A percentile compares a stretch with the other conserved stretches of the same genome.
phyloP scores from a whole-genome alignment of 2,888 invertebrate species.

The Troides oblongomaculatus region DNA sequence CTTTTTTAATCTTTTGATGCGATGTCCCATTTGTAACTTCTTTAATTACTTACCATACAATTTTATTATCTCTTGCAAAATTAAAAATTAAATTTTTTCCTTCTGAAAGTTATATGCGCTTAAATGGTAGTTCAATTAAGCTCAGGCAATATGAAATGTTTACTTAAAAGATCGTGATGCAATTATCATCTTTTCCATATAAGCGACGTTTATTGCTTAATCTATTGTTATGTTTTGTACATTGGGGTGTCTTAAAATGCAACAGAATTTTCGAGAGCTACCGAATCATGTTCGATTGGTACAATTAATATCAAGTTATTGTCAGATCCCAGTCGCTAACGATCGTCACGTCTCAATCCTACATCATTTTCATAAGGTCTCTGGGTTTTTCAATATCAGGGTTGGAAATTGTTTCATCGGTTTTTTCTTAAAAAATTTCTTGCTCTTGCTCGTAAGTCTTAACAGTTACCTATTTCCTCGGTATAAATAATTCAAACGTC shows the following conservation, averaged over 20 bases:
- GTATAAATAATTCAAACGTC: constrained; percentile 3
- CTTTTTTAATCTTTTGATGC: constrained; percentile 49
- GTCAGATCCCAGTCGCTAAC: too few species aligned
- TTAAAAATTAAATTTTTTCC: constrained; percentile 38
- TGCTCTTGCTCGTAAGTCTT: too few species aligned
- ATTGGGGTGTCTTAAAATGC: not conserved
- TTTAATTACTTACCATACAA: constrained; percentile 44
- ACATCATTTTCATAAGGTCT: too few species aligned
- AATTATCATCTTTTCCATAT: not conserved
- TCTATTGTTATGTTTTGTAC: not conserved
- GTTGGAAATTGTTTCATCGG: too few species aligned
- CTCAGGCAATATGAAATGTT: constrained; percentile 8
- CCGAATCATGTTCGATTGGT: too few species aligned
- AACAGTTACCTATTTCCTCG: not conserved
- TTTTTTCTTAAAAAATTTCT: too few species aligned
- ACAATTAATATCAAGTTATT: too few species aligned
- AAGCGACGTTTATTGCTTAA: not conserved
- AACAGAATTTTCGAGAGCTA: not conserved
- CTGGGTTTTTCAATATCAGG: too few species aligned
- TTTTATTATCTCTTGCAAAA: constrained; percentile 44
- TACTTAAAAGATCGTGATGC: constrained; percentile 12
- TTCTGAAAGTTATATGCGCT: constrained; percentile 36
- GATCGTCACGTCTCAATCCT: too few species aligned
- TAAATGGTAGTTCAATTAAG: constrained; percentile 16
- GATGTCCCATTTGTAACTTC: constrained; percentile 45